Evolutionary conservation across 30 jellyfish, hydroid and myxozoan genomes (phyloP).

Genomic region (Hydractinia echinata): DNA sequence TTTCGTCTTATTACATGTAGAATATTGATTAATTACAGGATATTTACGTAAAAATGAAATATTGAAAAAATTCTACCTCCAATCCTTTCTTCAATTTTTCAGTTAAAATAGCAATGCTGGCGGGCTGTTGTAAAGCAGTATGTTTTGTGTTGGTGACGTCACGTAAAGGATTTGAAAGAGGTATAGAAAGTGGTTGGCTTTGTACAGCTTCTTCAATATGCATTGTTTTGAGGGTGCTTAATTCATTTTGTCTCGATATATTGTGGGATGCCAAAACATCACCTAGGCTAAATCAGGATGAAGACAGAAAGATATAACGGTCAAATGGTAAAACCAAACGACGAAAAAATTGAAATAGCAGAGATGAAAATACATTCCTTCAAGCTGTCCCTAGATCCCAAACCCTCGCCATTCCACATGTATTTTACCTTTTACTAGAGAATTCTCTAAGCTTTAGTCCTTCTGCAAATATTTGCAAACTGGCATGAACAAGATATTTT

Average conservation of each 20-base stretch:
- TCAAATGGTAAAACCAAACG: background rate
- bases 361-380: background rate
- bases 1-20: too few species aligned
- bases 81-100: slow-evolving; percentile 38
- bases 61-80: slow-evolving; percentile 6
- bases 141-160: slow-evolving; percentile 29
- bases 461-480: slow-evolving; percentile 37
- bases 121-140: background rate
- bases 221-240: slow-evolving; percentile 2
- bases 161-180: slow-evolving; percentile 10
- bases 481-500: slow-evolving; percentile 44
- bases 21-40: too few species aligned
- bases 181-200: slow-evolving; percentile 15
- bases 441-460: slow-evolving; percentile 30
- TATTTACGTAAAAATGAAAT: background rate
- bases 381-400: background rate
- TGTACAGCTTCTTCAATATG: slow-evolving; percentile 25
- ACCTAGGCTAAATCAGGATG: slow-evolving; percentile 14
- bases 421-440: slow-evolving; percentile 20
- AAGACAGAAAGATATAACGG: background rate
- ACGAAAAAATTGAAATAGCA: too few species aligned
- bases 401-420: background rate
- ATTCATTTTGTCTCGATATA: background rate
- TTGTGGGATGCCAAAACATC: slow-evolving; percentile 21
- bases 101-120: slow-evolving; percentile 27